A percentile compares a stretch with the other conserved stretches of the same genome.
Evolutionary conservation across 2,113 vertebrate species (phyloP).

Genomic region (Psittacara wagleri): DNA sequence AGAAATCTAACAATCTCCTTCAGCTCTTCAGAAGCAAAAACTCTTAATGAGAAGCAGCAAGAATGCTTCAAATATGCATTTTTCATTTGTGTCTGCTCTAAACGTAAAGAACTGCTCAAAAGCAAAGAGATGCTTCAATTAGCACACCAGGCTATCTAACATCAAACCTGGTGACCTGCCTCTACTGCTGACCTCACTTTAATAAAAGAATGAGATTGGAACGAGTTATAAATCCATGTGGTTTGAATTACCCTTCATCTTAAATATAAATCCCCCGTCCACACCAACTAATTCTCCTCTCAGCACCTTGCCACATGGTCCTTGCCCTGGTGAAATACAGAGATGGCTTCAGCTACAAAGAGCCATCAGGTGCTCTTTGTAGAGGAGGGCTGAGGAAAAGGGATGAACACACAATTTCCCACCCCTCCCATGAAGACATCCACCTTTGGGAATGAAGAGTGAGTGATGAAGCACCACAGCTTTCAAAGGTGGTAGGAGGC

Average conservation of each 20-base stretch:
- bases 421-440: rapidly evolving
- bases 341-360: not conserved
- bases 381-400: not conserved
- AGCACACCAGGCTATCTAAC: not conserved
- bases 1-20: constrained; percentile 57
- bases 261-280: not conserved
- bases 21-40: constrained; percentile 30
- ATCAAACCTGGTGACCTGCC: not conserved
- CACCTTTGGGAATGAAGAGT: not conserved
- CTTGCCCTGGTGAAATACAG: rapidly evolving
- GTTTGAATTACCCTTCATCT: not conserved
- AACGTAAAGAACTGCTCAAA: not conserved
- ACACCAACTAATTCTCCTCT: not conserved
- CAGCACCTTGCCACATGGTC: not conserved
- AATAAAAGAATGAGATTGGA: not conserved
- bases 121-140: not conserved
- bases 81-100: not conserved
- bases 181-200: not conserved
- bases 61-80: not conserved
- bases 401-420: not conserved
- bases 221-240: not conserved
- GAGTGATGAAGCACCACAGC: not conserved
- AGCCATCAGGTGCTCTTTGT: not conserved
- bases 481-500: not conserved
- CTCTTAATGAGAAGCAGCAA: constrained; percentile 14